Evolutionary conservation across 2,797 vertebrate genomes (phyloP).

Genomic region (Otolemur crassicaudatus): DNA sequence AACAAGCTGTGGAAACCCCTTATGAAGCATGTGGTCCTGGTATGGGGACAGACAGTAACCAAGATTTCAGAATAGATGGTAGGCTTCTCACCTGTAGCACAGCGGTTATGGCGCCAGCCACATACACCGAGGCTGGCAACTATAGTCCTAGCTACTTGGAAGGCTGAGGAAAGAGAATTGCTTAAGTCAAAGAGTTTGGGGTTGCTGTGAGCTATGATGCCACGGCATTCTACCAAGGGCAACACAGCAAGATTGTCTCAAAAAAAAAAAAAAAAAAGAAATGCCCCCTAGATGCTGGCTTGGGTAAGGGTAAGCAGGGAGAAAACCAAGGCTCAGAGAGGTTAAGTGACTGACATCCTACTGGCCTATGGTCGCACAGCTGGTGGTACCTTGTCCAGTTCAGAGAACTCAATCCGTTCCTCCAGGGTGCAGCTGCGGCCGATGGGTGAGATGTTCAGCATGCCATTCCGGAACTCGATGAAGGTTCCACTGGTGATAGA

Average conservation of each 20-base stretch:
- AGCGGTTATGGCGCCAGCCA: too few relatives aligned
- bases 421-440: constrained; percentile 96
- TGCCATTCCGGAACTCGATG: constrained; percentile 98
- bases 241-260: too few relatives aligned
- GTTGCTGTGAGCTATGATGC: too few relatives aligned
- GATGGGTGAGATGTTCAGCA: constrained; percentile 97
- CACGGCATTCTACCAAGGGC: too few relatives aligned
- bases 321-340: neutral
- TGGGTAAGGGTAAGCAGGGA: neutral
- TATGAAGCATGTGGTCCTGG: neutral
- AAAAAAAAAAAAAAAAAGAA: neutral
- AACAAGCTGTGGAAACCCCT: neutral
- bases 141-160: too few relatives aligned
- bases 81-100: too few relatives aligned
- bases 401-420: constrained; percentile 96
- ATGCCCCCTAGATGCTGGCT: neutral
- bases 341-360: neutral
- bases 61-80: neutral
- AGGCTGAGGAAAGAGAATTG: too few relatives aligned
- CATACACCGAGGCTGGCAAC: too few relatives aligned
- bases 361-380: accelerated
- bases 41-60: neutral
- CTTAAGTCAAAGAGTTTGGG: too few relatives aligned
- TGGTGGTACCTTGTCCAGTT: constrained; percentile 95
- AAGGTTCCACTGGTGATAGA: constrained; percentile 94